Evolutionary conservation across 1,140 invertebrate genomes (phyloP).

Genomic region (Drosophila pseudoobscura): DNA sequence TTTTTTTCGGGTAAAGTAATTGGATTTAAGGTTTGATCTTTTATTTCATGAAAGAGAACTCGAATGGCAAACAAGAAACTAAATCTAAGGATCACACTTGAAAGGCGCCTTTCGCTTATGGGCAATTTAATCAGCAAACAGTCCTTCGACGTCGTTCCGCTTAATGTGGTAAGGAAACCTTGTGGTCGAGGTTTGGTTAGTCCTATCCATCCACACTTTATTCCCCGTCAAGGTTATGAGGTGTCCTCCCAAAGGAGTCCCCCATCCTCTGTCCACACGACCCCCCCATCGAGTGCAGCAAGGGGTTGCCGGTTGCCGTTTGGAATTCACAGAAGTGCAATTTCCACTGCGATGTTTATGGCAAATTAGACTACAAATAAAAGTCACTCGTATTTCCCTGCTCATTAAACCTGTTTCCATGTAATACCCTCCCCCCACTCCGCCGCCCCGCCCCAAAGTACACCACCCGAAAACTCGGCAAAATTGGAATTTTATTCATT

Average conservation of each 20-base stretch:
- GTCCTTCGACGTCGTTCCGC: too few relatives aligned
- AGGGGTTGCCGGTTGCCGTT: slow-evolving; percentile 2
- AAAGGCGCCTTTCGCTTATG: too few relatives aligned
- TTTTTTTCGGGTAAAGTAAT: neutral
- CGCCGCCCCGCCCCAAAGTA: too few relatives aligned
- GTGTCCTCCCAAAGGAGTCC: slow-evolving; percentile 7
- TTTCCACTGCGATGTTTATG: slow-evolving; percentile 30
- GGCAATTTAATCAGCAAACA: too few relatives aligned
- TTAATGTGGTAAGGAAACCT: too few relatives aligned
- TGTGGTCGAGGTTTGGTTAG: too few relatives aligned
- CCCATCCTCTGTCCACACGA: neutral
- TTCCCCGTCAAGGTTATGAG: slow-evolving; percentile 7
- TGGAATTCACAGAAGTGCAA: slow-evolving; percentile 26
- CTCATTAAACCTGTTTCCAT: slow-evolving; percentile 25
- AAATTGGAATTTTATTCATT: slow-evolving; percentile 43
- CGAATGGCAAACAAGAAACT: too few relatives aligned
- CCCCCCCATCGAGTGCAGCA: slow-evolving; percentile 11
- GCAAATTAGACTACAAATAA: slow-evolving; percentile 18
- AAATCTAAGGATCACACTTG: too few relatives aligned
- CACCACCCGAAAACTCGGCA: neutral
- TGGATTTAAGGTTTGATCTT: too few relatives aligned
- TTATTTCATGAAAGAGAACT: too few relatives aligned
- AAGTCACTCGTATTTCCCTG: slow-evolving; percentile 4
- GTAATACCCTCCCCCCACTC: slow-evolving; percentile 5
- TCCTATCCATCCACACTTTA: too few relatives aligned